Evolutionary conservation across 2,888 invertebrate genomes (phyloP), one percentile per base, ranked within the genome.

Genomic region (Synergus japonicus): DNA sequence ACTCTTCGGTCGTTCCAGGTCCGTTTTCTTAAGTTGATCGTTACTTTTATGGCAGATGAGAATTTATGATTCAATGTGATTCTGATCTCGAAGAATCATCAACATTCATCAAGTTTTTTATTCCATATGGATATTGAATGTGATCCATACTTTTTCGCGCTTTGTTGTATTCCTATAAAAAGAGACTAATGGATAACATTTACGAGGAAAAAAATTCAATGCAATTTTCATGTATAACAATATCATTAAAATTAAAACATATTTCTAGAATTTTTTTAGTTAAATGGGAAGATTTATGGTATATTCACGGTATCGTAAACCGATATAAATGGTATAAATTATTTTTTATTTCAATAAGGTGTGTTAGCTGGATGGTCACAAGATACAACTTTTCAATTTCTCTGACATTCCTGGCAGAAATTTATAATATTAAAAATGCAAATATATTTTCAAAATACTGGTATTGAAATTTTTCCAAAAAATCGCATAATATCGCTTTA

Each of bases 31-130:
- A 9, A 65, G 64, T 37, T 10, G n/a, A 18, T n/a, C 41, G n/a
- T 43, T 66, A 18, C 43, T 66, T 66, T 43, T 41, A 66, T 43
- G 41, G 41, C 66, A 66, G 43, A 66, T 43, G 43, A 43, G 43
- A 66, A 66, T 66, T 66, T 66, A 66, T 66, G 66, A 66, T 66
- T 66, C 43, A 43, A 43, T 65, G 64, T 41, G 15, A 65, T 65
- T 65, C 64, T 37, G 15, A 65, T 65, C n/a, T 15, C 9, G 15
- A 15, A 65, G 41, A 41, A 65, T 65, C 64, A 15, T 37, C 12
- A 65, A 41, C 64, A 65, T 65, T 65, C 64, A 37, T 64, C 64
- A 41, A 65, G 37, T 41, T 65, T 65, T 65, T 65, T 65, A 2
- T 12, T 10, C 15, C 37, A 65, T 65, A 65, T 65, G 15, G 37